Percentiles rank a stretch among this genome's conserved stretches.
Conservation (phyloP, 2,888 invertebrate genomes). For the Melipona bicolor region DNA sequence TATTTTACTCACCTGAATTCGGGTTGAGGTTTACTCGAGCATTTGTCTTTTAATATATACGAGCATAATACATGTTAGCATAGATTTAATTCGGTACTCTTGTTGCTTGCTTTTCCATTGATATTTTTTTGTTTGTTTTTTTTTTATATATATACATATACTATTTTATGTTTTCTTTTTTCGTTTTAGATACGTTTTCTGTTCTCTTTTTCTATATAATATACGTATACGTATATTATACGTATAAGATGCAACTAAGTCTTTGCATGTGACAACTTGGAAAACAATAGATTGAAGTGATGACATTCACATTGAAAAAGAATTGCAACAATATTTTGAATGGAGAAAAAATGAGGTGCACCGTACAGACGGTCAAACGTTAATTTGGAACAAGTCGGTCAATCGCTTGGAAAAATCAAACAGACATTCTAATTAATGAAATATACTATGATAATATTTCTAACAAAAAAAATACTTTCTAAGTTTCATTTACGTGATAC, state of each 20-base stretch:
- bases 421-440: conserved; percentile 46
- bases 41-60: conserved; percentile 72
- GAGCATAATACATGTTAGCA: conserved; percentile 60
- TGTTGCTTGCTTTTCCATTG: conserved; percentile 58
- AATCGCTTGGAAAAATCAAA: conserved; percentile 38
- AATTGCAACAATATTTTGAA: conserved; percentile 40
- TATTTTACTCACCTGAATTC: conserved; percentile 82
- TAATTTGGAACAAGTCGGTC: conserved; percentile 27
- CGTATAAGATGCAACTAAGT: conserved; percentile 23
- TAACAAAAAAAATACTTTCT: conserved; percentile 54
- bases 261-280: conserved; percentile 22
- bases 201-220: conserved; percentile 19
- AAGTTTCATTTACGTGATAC: conserved; percentile 55
- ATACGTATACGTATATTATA: conserved; percentile 1
- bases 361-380: conserved; percentile 38
- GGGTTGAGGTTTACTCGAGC: conserved; percentile 81
- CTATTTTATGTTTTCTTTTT: conserved; percentile 23
- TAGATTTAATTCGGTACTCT: conserved; percentile 54
- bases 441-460: conserved; percentile 37
- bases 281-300: conserved; percentile 40
- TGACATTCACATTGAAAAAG: conserved; percentile 39
- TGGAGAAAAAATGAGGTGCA: conserved; percentile 49
- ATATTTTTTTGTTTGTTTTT: conserved; percentile 21
- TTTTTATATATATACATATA: conserved; percentile 1
- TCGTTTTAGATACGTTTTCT: conserved; percentile 24